Evolutionary conservation across 2,797 vertebrate species (phyloP), one percentile per base, ranked within the genome.

Genomic region (Gobio occitaniae): DNA sequence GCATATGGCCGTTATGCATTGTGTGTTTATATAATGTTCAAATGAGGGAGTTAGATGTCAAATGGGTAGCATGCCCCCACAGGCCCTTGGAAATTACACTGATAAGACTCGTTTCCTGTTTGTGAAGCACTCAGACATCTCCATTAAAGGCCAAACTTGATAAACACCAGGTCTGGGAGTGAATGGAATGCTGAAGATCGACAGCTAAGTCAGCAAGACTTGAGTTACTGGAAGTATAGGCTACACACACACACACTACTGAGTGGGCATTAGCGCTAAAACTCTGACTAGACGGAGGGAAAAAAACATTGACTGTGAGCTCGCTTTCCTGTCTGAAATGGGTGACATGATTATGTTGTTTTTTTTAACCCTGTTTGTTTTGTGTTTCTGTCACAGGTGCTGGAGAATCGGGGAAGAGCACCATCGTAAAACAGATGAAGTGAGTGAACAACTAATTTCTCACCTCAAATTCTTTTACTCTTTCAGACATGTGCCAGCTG

Each of bases 381-480:
- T 74, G 50, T 77, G 41, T 65, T 19, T 71, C 7, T 41, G 47
- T 85, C 85, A 52, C 85, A 96, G 96, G 96, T 94, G 96, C 96
- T 90, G 96, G 96, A 59, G 96, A 96, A 93, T 96, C 96, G 2
- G 96, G 96, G 87, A 96, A 96, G 93, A 96, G 96, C 92, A 96
- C 96, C 93, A 96, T 96, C 92, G 96, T 96, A 90, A 96, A 96
- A 94, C 96, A 96, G 94, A 96, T 96, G 96, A 96, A 96, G 96
- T 96, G 90, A 96, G 96, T 94, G 68, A 87, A 56, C 32, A 3
- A 47, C 25, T 16, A 29, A 59, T 74, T 72, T 59, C 48, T 59
- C 12, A 59, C 56, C 71, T 68, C 17, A 6, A 47, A 36, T 36
- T 56, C 66, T 52, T 36, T 48, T n/a, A 52, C 29, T 21, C 25